A percentile compares a stretch with the other conserved stretches of the same genome.
Conservation (phyloP, 2,888 invertebrate species). For the Eucriotettix oculatus region DNA sequence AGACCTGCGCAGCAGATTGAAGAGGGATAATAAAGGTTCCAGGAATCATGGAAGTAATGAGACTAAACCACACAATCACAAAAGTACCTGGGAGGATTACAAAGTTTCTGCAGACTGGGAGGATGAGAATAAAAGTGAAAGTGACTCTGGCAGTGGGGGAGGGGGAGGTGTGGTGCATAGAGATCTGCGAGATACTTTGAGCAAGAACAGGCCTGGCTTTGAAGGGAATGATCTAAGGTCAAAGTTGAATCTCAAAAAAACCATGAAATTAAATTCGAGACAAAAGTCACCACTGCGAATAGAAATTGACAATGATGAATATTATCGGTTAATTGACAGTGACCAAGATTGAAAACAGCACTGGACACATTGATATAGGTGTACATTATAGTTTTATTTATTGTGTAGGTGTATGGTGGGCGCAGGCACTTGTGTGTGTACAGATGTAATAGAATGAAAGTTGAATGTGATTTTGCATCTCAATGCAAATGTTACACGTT, state of each 20-base stretch:
- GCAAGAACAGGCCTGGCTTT: constrained; percentile 1
- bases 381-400: no score
- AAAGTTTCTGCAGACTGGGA: no score
- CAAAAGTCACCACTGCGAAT: constrained; percentile 15
- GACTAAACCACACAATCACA: not conserved
- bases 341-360: constrained; percentile 7
- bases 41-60: not conserved
- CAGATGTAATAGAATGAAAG: no score
- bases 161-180: not conserved
- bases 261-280: constrained; percentile 3
- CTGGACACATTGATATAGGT: no score
- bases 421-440: no score
- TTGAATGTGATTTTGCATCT: no score
- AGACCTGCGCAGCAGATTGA: constrained; percentile 5
- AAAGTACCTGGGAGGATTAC: not conserved
- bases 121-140: constrained; percentile 1
- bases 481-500: no score
- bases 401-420: no score
- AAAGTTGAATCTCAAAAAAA: constrained; percentile 13
- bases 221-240: constrained; percentile 12
- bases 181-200: not conserved
- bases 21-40: not conserved
- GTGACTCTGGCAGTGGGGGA: constrained; percentile 1
- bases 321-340: constrained; percentile 14
- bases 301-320: constrained; percentile 18